Evolutionary conservation across 92 coral and sea anemone genomes (phyloP), one percentile per base, ranked within the genome.

Genomic region (Phymanthus crucifer): DNA sequence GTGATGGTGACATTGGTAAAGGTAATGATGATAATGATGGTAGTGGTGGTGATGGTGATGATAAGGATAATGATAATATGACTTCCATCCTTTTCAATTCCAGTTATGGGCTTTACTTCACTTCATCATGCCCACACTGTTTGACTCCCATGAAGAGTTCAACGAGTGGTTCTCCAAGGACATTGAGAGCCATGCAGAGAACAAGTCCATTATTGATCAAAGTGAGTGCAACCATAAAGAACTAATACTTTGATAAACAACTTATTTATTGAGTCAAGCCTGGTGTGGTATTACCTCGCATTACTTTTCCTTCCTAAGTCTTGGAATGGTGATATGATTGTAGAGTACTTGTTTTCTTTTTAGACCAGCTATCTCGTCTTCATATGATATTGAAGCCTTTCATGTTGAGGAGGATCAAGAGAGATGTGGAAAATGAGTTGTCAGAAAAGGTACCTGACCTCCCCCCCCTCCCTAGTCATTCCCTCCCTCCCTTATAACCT

Each of bases 101-200:
- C 77, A 95, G 98, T 45, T 95, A 74, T 95, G 98, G 98, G 98
- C 98, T 3, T 80, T 95, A 47, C 91, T 95, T 31, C 98, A 95
- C 76, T 95, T 95, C 78, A 95, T 95, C 73, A 95, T 95, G 98
- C 98, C 98, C 19, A 95, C 98, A 43, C 77, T 95, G 82, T 95
- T 95, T 83, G 98, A 95, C 80, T 82, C 93, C 9, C 99, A 95
- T 45, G 99, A 95, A 81, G 99, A 95, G 47, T 95, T 95, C 72
- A 95, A 95, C 29, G 99, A 95, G 47, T 95, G 99, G 99, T 95
- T 95, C 78, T 95, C 99, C 38, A 95, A 85, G 75, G 99, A 95
- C 70, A 95, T 95, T 27, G 99, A 95, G 78, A 95, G 91, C 73
- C 97, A 93, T 80, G 99, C 99, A 17, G 99, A 95, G 81, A 93